These are phyloP conservation scores for Myripristis murdjan DNA, from an alignment of 2,797 vertebrate species.

Conservation along the genomic window DNA sequence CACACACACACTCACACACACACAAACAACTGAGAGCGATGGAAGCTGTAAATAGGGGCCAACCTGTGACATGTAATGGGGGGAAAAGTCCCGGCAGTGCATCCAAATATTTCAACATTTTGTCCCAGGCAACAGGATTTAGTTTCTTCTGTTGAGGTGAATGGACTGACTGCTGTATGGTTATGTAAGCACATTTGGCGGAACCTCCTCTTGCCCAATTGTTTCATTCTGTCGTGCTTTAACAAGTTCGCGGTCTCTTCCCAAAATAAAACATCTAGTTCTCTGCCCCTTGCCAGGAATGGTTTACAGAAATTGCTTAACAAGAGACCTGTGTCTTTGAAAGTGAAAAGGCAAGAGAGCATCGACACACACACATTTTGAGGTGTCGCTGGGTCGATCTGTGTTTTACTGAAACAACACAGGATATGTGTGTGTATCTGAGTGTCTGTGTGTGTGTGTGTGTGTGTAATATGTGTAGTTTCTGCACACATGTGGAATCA, in stretches of 20 bases:
- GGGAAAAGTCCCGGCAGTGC: conserved; percentile 35
- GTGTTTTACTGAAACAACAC: background rate
- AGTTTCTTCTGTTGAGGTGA: conserved; percentile 55
- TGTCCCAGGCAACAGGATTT: conserved; percentile 50
- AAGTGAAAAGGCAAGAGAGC: conserved; percentile 41
- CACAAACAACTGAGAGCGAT: background rate
- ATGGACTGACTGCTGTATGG: conserved; percentile 47
- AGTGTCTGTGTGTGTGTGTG: background rate
- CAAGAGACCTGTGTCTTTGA: conserved; percentile 7
- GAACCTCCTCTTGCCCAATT: conserved; percentile 50
- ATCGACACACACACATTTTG: background rate
- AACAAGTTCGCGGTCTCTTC: conserved; percentile 55
- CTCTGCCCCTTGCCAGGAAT: conserved; percentile 28
- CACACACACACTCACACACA: conserved; percentile 6
- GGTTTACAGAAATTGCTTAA: conserved; percentile 39
- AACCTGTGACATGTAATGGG: conserved; percentile 44
- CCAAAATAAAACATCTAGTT: conserved; percentile 55
- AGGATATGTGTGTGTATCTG: background rate
- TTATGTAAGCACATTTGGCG: conserved; percentile 70
- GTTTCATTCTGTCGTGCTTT: conserved; percentile 45
- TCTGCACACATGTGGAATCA: background rate
- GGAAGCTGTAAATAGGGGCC: conserved; percentile 32
- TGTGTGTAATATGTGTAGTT: too few relatives aligned
- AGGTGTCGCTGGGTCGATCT: background rate
- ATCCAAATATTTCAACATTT: conserved; percentile 69